A percentile compares a stretch with the other conserved stretches of the same genome.
phyloP scores from a whole-genome alignment of 2,797 vertebrate genomes.

The Gila robusta region DNA sequence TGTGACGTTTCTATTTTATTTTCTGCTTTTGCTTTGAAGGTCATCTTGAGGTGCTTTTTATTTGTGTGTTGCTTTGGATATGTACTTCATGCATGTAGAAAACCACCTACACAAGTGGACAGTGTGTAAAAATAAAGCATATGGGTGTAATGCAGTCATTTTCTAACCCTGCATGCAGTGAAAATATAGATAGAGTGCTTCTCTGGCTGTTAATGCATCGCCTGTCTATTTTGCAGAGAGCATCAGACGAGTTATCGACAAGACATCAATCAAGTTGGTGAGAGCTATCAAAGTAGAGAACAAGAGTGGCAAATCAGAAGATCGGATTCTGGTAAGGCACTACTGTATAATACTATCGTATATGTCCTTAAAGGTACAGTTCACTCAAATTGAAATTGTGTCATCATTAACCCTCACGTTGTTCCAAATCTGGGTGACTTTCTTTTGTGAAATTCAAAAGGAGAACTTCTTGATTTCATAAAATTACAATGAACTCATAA shows the following conservation, averaged over 20 bases:
- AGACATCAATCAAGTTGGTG: constrained; percentile 84
- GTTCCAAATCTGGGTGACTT: background rate
- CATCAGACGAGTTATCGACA: constrained; percentile 87
- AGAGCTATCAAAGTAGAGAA: constrained; percentile 87
- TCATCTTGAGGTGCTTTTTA: constrained; percentile 16
- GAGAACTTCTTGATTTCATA: background rate
- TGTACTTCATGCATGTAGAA: background rate
- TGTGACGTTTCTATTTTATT: background rate
- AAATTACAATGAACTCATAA: background rate
- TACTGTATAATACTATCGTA: background rate
- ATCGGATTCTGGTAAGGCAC: constrained; percentile 87
- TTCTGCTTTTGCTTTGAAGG: background rate
- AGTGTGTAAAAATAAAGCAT: constrained; percentile 5
- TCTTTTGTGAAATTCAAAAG: background rate
- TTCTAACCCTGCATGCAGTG: background rate
- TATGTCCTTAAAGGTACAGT: background rate
- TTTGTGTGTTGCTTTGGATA: background rate
- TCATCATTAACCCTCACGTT: background rate
- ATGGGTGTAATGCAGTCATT: constrained; percentile 25
- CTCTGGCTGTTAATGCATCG: constrained; percentile 57
- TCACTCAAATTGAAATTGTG: background rate
- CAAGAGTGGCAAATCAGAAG: constrained; percentile 87
- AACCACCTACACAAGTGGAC: constrained; percentile 14
- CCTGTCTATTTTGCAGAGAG: constrained; percentile 80
- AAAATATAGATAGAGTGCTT: constrained; percentile 49